Conservation (phyloP, 2,888 invertebrate species). For the Empis stercorea region DNA sequence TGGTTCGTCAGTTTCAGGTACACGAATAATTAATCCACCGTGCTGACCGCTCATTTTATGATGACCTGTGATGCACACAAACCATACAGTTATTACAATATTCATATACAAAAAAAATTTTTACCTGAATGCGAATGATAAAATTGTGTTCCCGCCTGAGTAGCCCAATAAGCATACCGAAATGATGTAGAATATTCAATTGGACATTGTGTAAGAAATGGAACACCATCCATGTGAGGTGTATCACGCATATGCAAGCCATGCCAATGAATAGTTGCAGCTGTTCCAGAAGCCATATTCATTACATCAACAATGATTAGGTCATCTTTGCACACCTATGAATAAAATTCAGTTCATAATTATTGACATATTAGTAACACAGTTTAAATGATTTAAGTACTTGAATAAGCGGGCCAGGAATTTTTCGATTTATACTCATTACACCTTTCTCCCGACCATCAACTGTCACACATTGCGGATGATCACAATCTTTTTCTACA, state of each 20-base stretch:
- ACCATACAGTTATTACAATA: too few relatives aligned
- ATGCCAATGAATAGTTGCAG: constrained; percentile 80
- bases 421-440: constrained; percentile 36
- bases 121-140: constrained; percentile 54
- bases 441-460: constrained; percentile 37
- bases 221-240: constrained; percentile 77
- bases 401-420: constrained; percentile 40
- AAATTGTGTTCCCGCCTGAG: constrained; percentile 64
- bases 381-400: too few relatives aligned
- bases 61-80: constrained; percentile 36
- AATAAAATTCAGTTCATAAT: too few relatives aligned
- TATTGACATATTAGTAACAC: too few relatives aligned
- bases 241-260: constrained; percentile 63
- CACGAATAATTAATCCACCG: constrained; percentile 59
- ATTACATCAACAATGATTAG: constrained; percentile 63
- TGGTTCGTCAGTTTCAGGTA: constrained; percentile 45
- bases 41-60: constrained; percentile 72
- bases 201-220: constrained; percentile 71
- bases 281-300: constrained; percentile 61
- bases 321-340: constrained; percentile 68
- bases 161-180: constrained; percentile 55
- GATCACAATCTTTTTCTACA: constrained; percentile 30
- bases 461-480: constrained; percentile 38
- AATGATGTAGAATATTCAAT: constrained; percentile 55
- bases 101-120: too few relatives aligned